A percentile compares a stretch with the other conserved stretches of the same genome.
phyloP scores from a whole-genome alignment of 2,797 vertebrate genomes.

The Coluber constrictor region DNA sequence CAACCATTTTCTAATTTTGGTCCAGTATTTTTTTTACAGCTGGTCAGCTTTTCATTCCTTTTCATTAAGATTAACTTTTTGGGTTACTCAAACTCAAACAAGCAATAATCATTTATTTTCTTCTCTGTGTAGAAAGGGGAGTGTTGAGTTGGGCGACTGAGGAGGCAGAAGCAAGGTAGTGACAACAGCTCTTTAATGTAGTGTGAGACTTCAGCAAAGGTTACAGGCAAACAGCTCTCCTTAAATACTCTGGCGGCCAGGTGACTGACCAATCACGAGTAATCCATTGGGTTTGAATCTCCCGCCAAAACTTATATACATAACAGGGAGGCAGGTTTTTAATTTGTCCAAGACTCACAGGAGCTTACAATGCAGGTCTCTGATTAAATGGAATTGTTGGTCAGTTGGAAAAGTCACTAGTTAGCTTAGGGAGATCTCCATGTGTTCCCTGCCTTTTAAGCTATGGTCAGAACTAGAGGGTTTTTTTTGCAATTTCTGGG shows the following conservation, averaged over 20 bases:
- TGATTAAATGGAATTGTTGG: background rate
- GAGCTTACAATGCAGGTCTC: background rate
- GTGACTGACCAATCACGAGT: too few relatives aligned
- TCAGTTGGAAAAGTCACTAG: background rate
- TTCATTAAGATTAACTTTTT: background rate
- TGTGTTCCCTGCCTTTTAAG: background rate
- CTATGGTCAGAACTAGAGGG: background rate
- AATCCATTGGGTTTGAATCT: too few relatives aligned
- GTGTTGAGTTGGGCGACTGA: too few relatives aligned
- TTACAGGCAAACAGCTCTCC: too few relatives aligned
- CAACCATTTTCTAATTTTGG: too few relatives aligned
- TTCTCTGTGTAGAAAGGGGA: background rate
- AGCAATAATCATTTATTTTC: background rate
- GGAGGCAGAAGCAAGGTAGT: too few relatives aligned
- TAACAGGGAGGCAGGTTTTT: background rate
- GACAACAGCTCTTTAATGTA: too few relatives aligned
- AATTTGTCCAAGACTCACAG: background rate
- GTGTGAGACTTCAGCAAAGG: too few relatives aligned
- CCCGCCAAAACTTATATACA: too few relatives aligned
- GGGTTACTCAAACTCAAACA: too few relatives aligned
- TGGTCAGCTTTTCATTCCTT: background rate
- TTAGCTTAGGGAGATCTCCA: background rate
- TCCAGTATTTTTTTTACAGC: too few relatives aligned
- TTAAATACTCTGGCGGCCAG: too few relatives aligned
- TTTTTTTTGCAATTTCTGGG: background rate